These are phyloP conservation scores for Temnothorax ravouxi DNA, from an alignment of 2,888 invertebrate genomes.

Conservation along the genomic window DNA sequence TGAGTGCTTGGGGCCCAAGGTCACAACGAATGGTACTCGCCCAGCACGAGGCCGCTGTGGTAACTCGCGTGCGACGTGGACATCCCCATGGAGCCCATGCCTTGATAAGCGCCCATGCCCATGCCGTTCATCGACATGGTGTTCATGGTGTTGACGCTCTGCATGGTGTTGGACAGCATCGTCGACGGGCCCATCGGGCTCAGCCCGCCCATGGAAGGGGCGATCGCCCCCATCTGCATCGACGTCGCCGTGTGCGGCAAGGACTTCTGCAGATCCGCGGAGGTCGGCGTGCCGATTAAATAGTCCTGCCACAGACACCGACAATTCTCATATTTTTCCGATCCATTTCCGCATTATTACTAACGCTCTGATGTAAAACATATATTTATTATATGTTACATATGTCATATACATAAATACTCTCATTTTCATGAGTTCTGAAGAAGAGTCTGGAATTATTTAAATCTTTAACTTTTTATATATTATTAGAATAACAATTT, in stretches of 20 bases:
- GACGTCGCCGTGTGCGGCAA: constrained; percentile 85
- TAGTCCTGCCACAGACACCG: constrained; percentile 80
- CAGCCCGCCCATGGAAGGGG: constrained; percentile 84
- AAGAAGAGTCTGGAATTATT: background rate
- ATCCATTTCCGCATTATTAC: background rate
- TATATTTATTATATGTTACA: background rate
- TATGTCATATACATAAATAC: background rate
- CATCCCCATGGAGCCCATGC: constrained; percentile 85
- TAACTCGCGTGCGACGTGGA: constrained; percentile 83
- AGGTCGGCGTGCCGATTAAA: constrained; percentile 83
- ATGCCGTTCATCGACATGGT: constrained; percentile 86
- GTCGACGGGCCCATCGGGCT: constrained; percentile 85
- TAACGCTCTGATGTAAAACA: background rate
- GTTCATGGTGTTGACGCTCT: constrained; percentile 85
- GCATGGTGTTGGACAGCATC: constrained; percentile 85
- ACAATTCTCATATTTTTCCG: background rate
- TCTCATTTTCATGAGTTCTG: too few species aligned
- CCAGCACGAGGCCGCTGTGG: constrained; percentile 85
- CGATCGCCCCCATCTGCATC: constrained; percentile 86
- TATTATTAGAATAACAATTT: background rate
- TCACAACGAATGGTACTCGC: constrained; percentile 86
- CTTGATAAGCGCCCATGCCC: constrained; percentile 85
- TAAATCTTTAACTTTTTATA: background rate
- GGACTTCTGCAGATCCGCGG: constrained; percentile 84
- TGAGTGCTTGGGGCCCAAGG: constrained; percentile 84